Conservation (phyloP, 1,140 invertebrate genomes). For the Drosophila eugracilis region DNA sequence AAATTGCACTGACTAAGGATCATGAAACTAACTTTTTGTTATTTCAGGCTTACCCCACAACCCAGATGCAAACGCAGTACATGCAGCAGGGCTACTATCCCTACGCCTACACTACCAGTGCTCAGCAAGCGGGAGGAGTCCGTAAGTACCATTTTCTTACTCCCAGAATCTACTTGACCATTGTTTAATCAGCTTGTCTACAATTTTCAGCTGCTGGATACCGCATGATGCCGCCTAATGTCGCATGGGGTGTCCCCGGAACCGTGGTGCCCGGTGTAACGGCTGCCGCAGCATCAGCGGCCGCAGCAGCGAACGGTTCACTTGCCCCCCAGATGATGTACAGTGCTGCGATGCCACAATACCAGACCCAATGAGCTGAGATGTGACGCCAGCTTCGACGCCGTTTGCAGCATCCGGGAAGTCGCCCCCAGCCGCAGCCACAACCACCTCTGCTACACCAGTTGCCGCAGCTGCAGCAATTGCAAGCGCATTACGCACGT, state of each 20-base stretch:
- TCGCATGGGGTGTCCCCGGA: slow-evolving; percentile 86
- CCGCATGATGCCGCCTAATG: slow-evolving; percentile 85
- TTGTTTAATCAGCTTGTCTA: slow-evolving; percentile 33
- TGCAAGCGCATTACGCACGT: slow-evolving; percentile 31
- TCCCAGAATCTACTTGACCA: background rate
- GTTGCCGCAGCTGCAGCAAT: slow-evolving; percentile 26
- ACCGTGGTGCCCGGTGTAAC: slow-evolving; percentile 86
- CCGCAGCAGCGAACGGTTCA: slow-evolving; percentile 86
- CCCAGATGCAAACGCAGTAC: slow-evolving; percentile 89
- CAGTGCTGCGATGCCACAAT: slow-evolving; percentile 91
- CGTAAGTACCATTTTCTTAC: slow-evolving; percentile 48
- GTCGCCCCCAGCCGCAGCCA: slow-evolving; percentile 49
- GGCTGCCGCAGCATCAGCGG: slow-evolving; percentile 85
- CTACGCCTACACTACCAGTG: slow-evolving; percentile 84
- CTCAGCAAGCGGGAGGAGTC: slow-evolving; percentile 83
- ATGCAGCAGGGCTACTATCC: slow-evolving; percentile 88
- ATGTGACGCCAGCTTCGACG: slow-evolving; percentile 81
- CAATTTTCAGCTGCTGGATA: slow-evolving; percentile 80
- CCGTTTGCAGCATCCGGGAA: slow-evolving; percentile 72
- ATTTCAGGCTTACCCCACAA: slow-evolving; percentile 81
- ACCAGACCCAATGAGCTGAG: slow-evolving; percentile 89
- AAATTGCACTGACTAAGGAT: background rate
- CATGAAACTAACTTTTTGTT: background rate
- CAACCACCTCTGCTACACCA: slow-evolving; percentile 38
- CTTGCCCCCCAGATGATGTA: slow-evolving; percentile 89